phyloP scores from a whole-genome alignment of 2,113 vertebrate species.

The Sebastes fasciatus region DNA sequence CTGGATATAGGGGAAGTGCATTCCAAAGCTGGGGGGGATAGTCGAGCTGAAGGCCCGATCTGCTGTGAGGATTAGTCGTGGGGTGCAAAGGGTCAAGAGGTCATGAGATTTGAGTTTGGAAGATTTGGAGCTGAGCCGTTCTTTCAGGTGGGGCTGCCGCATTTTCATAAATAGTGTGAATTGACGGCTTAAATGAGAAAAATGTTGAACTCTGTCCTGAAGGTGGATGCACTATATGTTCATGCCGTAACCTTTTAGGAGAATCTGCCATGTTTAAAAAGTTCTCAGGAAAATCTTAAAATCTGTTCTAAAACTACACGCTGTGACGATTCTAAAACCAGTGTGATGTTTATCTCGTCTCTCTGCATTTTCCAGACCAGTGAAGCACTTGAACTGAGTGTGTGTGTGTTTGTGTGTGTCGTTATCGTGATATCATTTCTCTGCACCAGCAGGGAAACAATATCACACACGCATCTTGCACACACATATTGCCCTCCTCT shows the following conservation, averaged over 20 bases:
- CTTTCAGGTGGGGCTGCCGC: not conserved
- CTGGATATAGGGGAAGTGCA: slow-evolving; percentile 22
- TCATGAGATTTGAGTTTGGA: slow-evolving; percentile 34
- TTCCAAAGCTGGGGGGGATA: slow-evolving; percentile 25
- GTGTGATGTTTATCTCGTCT: slow-evolving; percentile 16
- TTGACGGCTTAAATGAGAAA: not conserved
- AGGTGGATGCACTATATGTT: not conserved
- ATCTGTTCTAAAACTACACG: not conserved
- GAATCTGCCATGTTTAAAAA: not conserved
- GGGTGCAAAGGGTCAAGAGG: slow-evolving; percentile 37
- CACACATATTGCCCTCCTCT: slow-evolving; percentile 40
- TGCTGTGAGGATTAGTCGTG: slow-evolving; percentile 28
- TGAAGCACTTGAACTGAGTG: slow-evolving; percentile 18
- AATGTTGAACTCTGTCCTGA: not conserved
- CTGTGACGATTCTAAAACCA: slow-evolving; percentile 19
- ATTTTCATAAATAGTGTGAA: not conserved
- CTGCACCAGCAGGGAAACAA: slow-evolving; percentile 37
- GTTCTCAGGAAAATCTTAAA: not conserved
- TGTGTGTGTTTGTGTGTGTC: slow-evolving; percentile 18
- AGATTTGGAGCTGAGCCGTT: not conserved
- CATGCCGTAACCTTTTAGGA: not conserved
- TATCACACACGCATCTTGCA: slow-evolving; percentile 10
- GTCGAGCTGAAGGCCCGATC: slow-evolving; percentile 4
- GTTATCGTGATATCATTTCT: slow-evolving; percentile 28
- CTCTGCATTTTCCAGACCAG: slow-evolving; percentile 36